These are phyloP conservation scores for Caradrina kadenii DNA, from an alignment of 2,888 invertebrate genomes.

Conservation along the genomic window DNA sequence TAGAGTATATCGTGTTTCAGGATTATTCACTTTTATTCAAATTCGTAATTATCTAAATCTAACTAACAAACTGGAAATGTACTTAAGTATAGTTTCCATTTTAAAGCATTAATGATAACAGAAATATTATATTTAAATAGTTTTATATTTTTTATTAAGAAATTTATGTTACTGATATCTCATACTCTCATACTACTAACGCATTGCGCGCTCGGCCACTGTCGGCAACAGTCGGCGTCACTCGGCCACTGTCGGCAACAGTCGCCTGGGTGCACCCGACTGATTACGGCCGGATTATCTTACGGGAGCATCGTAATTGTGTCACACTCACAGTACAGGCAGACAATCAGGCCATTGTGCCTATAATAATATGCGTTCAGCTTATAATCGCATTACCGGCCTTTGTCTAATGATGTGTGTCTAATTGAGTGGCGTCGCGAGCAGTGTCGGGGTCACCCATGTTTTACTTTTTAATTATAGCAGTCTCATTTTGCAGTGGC, in stretches of 20 bases:
- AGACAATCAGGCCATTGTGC: constrained; percentile 51
- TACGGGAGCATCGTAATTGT: constrained; percentile 61
- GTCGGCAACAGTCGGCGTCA: background rate
- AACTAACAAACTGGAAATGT: background rate
- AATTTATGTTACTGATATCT: background rate
- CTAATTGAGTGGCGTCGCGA: constrained; percentile 45
- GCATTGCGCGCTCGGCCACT: constrained; percentile 26
- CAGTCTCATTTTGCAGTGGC: background rate
- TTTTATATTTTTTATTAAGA: too few species aligned
- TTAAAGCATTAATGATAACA: too few species aligned
- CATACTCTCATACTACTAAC: constrained; percentile 4
- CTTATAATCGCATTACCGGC: constrained; percentile 55
- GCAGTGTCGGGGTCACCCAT: constrained; percentile 3
- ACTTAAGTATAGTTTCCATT: too few species aligned
- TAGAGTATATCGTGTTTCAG: background rate
- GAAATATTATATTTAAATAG: too few species aligned
- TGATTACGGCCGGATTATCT: constrained; percentile 60
- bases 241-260: constrained; percentile 10
- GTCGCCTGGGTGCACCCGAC: constrained; percentile 37
- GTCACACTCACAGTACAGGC: constrained; percentile 41
- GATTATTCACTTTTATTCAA: background rate
- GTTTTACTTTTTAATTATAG: constrained; percentile 18
- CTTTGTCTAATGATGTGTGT: constrained; percentile 52
- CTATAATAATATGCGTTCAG: constrained; percentile 46
- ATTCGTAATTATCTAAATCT: background rate